Evolutionary conservation across 1,140 invertebrate genomes (phyloP).

Genomic region (Drosophila santomea): DNA sequence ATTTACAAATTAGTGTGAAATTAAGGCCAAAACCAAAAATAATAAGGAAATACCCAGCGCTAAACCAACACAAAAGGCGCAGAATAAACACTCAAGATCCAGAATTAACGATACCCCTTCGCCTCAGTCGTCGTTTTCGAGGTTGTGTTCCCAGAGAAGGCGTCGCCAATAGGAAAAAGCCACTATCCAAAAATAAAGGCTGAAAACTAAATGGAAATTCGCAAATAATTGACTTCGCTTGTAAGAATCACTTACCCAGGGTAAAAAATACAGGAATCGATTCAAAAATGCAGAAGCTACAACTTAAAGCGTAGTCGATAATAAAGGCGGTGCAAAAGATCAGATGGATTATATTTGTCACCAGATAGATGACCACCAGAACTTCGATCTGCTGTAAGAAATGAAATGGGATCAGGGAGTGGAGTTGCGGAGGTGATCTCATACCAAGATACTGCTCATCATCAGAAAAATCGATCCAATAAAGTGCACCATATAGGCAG

Average conservation of each 20-base stretch:
- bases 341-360: constrained; percentile 21
- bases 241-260: constrained; percentile 2
- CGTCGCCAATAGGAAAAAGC: constrained; percentile 34
- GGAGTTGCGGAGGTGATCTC: not conserved
- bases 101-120: constrained; percentile 10
- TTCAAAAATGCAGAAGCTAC: constrained; percentile 13
- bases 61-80: constrained; percentile 14
- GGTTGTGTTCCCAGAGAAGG: constrained; percentile 29
- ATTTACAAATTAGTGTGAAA: constrained; percentile 81
- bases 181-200: constrained; percentile 40
- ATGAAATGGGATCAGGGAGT: constrained; percentile 18
- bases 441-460: constrained; percentile 38
- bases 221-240: not conserved
- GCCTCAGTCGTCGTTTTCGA: constrained; percentile 13
- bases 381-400: constrained; percentile 35
- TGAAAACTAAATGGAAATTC: constrained; percentile 13
- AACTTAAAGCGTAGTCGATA: constrained; percentile 5
- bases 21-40: constrained; percentile 42
- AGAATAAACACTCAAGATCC: constrained; percentile 11
- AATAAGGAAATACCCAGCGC: constrained; percentile 31
- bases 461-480: constrained; percentile 40
- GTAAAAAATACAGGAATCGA: not conserved
- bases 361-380: constrained; percentile 17
- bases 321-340: constrained; percentile 22
- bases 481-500: constrained; percentile 39